Evolutionary conservation across 2,888 invertebrate species (phyloP).

Genomic region (Mamestra brassicae): DNA sequence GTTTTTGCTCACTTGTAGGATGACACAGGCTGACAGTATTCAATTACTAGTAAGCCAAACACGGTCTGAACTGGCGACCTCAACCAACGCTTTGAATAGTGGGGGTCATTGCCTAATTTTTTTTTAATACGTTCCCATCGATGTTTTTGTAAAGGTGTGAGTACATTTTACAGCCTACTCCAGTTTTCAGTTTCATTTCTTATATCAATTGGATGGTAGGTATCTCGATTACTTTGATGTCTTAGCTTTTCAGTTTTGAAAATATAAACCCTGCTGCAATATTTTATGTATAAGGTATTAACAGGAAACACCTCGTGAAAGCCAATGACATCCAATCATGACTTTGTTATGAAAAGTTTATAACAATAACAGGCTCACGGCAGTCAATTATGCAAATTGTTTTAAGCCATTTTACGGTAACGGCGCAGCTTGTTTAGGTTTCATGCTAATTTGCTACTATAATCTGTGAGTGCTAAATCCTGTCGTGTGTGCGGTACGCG

Average conservation of each 20-base stretch:
- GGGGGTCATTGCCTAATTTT: not conserved
- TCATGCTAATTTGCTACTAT: constrained; percentile 79
- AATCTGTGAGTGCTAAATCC: constrained; percentile 82
- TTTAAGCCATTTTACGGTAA: constrained; percentile 60
- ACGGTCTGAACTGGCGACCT: not conserved
- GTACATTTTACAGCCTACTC: not conserved
- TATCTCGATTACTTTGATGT: not conserved
- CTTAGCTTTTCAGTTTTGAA: not conserved
- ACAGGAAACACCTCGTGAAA: constrained; percentile 1
- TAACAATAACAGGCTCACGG: constrained; percentile 31
- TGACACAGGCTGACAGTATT: not conserved
- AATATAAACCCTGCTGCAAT: not conserved
- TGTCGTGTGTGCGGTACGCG: constrained; percentile 63
- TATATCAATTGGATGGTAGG: not conserved
- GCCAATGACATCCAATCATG: constrained; percentile 25
- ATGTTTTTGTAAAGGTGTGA: too few relatives aligned
- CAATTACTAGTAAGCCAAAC: not conserved
- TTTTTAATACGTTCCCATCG: not conserved
- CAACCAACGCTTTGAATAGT: not conserved
- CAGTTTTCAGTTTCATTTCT: not conserved
- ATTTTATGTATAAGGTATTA: not conserved
- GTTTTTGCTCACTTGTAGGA: not conserved
- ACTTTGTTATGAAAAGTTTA: constrained; percentile 31
- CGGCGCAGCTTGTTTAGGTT: constrained; percentile 66
- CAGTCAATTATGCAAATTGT: constrained; percentile 63